These are phyloP conservation scores for Enteromius afrohamiltoni DNA, from an alignment of 2,797 vertebrate genomes.

Conservation along the genomic window DNA sequence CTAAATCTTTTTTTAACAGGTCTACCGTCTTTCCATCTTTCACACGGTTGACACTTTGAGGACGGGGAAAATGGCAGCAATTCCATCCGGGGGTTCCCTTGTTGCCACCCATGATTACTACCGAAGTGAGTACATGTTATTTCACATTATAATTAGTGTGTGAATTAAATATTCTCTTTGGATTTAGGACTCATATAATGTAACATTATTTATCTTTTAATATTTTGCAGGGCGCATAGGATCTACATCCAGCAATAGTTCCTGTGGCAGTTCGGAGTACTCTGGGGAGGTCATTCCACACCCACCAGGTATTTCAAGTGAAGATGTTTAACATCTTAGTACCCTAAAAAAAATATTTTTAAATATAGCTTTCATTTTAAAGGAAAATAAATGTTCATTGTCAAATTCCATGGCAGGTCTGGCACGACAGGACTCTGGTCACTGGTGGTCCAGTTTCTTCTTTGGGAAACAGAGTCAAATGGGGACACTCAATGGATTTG, in stretches of 20 bases:
- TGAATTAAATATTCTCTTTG: background rate
- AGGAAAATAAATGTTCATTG: background rate
- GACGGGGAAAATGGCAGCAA: constrained; percentile 87
- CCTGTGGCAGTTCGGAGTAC: constrained; percentile 88
- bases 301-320: constrained; percentile 78
- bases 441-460: constrained; percentile 97
- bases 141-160: background rate
- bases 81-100: constrained; percentile 94
- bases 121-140: constrained; percentile 81
- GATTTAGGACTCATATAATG: background rate
- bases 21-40: constrained; percentile 68
- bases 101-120: constrained; percentile 94
- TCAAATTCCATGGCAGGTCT: constrained; percentile 76
- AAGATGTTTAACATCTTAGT: background rate
- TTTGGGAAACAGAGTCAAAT: constrained; percentile 84
- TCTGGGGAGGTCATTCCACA: constrained; percentile 90
- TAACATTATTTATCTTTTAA: background rate
- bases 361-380: background rate
- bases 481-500: constrained; percentile 78
- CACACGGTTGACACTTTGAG: constrained; percentile 63
- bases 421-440: constrained; percentile 89
- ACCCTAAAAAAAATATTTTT: background rate
- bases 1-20: constrained; percentile 53
- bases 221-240: constrained; percentile 86
- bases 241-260: constrained; percentile 92